Evolutionary conservation across 2,797 vertebrate genomes (phyloP).

Genomic region (Agapornis canus): DNA sequence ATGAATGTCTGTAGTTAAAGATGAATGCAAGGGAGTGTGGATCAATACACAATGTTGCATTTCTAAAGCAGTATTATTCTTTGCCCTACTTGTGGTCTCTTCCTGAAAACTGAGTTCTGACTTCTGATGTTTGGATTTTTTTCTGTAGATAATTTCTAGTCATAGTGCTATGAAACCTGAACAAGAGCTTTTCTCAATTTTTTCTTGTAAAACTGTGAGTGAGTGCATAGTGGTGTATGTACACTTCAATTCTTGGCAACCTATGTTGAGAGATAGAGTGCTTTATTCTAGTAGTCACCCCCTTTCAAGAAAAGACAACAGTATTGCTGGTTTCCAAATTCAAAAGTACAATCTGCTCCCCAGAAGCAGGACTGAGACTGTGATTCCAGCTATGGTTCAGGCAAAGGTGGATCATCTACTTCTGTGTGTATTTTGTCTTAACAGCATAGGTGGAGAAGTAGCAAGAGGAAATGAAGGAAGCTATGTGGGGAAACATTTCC

Average conservation of each 20-base stretch:
- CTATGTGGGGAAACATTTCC: slow-evolving; percentile 91
- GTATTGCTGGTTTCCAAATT: neutral
- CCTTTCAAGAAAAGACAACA: neutral
- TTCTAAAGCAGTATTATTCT: neutral
- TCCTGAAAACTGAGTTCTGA: neutral
- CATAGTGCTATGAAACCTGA: neutral
- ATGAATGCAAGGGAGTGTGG: neutral
- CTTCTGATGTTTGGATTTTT: neutral
- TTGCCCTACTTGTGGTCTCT: neutral
- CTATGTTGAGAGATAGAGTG: neutral
- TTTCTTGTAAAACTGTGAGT: neutral
- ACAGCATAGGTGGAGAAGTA: slow-evolving; percentile 92
- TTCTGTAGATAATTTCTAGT: neutral
- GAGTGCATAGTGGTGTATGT: neutral
- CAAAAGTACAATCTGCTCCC: neutral
- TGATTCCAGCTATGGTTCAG: neutral
- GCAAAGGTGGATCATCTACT: neutral
- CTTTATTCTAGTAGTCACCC: neutral
- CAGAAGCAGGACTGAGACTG: neutral
- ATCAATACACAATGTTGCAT: neutral
- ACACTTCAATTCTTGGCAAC: neutral
- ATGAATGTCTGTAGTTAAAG: neutral
- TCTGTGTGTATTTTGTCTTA: slow-evolving; percentile 35
- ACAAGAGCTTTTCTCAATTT: neutral
- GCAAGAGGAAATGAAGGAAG: slow-evolving; percentile 84